phyloP scores from a whole-genome alignment of 2,888 invertebrate species.

The Oegoconia quadripuncta region DNA sequence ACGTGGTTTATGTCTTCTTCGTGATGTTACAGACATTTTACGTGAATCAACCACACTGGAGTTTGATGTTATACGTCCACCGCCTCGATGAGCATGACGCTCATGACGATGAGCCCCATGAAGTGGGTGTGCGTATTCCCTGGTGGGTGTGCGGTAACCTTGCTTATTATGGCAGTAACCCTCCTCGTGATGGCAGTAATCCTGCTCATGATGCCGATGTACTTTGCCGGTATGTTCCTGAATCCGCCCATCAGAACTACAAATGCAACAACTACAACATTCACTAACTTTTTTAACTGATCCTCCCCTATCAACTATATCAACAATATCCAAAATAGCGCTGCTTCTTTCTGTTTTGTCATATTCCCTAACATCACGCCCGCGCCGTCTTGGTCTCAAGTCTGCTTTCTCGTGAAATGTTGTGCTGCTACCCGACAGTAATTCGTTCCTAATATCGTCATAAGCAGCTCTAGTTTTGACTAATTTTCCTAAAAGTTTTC shows the following conservation, averaged over 20 bases:
- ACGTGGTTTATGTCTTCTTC: slow-evolving; percentile 21
- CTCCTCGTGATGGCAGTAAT: slow-evolving; percentile 11
- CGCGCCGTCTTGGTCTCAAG: slow-evolving; percentile 22
- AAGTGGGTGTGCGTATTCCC: no score
- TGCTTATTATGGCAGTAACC: not conserved
- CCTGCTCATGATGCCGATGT: slow-evolving; percentile 21
- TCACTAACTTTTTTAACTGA: slow-evolving; percentile 30
- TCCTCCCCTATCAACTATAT: slow-evolving; percentile 43
- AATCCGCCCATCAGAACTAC: slow-evolving; percentile 29
- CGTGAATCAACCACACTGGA: not conserved
- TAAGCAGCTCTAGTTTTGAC: slow-evolving; percentile 50
- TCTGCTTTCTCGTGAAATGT: slow-evolving; percentile 30
- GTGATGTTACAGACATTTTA: not conserved
- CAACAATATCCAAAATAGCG: slow-evolving; percentile 35
- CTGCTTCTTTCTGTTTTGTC: slow-evolving; percentile 27
- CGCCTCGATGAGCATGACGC: no score
- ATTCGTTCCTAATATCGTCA: slow-evolving; percentile 42
- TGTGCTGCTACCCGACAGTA: slow-evolving; percentile 37
- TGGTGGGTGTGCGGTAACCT: no score
- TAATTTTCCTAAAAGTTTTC: slow-evolving; percentile 43
- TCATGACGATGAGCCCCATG: no score
- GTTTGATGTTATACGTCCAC: no score
- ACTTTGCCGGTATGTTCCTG: slow-evolving; percentile 17
- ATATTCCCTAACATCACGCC: slow-evolving; percentile 8
- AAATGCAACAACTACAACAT: slow-evolving; percentile 51